These are phyloP conservation scores for Ophion ventricosus DNA, from an alignment of 2,888 invertebrate genomes.

Conservation along the genomic window DNA sequence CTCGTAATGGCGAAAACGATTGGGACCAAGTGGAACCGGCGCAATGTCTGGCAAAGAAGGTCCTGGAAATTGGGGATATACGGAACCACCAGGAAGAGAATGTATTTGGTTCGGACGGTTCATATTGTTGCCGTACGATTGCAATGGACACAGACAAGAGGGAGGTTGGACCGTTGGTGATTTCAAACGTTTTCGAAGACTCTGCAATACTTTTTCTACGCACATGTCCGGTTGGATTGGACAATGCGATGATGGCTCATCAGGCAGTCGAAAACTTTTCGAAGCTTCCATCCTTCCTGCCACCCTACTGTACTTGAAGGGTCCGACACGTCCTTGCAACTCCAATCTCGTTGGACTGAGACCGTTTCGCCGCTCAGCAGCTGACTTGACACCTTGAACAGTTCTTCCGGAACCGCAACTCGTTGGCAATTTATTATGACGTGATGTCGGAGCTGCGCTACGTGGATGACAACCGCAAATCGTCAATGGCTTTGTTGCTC, in stretches of 20 bases:
- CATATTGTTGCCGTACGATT: constrained; percentile 21
- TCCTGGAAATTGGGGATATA: constrained; percentile 46
- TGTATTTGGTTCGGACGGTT: constrained; percentile 26
- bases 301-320: constrained; percentile 30
- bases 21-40: constrained; percentile 53
- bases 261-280: constrained; percentile 24
- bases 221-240: constrained; percentile 19
- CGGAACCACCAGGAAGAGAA: constrained; percentile 55
- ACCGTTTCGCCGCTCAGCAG: constrained; percentile 60
- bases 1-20: constrained; percentile 54
- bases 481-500: neutral
- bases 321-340: constrained; percentile 37
- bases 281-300: constrained; percentile 4
- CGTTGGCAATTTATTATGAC: neutral
- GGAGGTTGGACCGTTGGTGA: constrained; percentile 11
- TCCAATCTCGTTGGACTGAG: constrained; percentile 62
- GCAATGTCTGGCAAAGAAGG: constrained; percentile 56
- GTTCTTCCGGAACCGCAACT: neutral
- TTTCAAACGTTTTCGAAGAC: neutral
- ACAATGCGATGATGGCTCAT: neutral
- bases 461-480: constrained; percentile 24
- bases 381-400: neutral
- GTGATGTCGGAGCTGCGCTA: neutral
- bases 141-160: constrained; percentile 41
- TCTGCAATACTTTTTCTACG: neutral